Base-by-base conservation (phyloP, 2,797 vertebrate species). In the Gila robusta region DNA sequence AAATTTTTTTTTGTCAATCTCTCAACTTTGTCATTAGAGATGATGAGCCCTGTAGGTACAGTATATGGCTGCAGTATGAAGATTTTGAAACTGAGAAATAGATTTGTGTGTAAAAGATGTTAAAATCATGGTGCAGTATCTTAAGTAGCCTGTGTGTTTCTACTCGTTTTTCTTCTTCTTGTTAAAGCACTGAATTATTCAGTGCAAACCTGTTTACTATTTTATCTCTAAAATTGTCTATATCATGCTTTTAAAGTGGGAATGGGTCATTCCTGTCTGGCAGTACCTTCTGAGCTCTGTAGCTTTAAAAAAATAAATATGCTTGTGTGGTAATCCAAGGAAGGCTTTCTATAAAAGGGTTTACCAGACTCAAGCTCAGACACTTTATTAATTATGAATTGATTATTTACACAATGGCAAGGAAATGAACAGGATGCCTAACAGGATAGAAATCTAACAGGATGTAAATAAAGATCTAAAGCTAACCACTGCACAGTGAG, bases 391-490 rank as follows among this genome's bases (percentile, higher is more conserved):
- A 79, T 62, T 79, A 79, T 79, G 28, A 28, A 79, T 28, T 28
- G 56, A 79, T 79, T 79, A 28, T 28, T 79, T 44, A 64, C n/a
- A 64, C 77, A 79, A 79, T 62, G 54, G 56, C 8, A 64, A 79
- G 37, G 28, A 64, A 41, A 41, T 62, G 2, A 79, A 79, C 56
- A 44, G 56, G 76, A 79, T 79, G 54, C 54, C 37, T 79, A 26
- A 62, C 37, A 79, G 76, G 56, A 62, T 79, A 52, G n/a, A 28
- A 49, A 59, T 64, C 16, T 44, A 79, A 64, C 77, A 62, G 56
- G 56, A 79, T 79, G 56, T 64, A 64, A 79, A 64, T 44, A 64
- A 41, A 64, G 77, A 79, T 64, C 77, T 64, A 64, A 79, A 62
- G 37, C 21, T 62, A 79, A 62, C n/a, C 56, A 62, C n/a, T 41